Conservation (phyloP, 2,888 invertebrate species). For the Drosophila kokeensis region DNA sequence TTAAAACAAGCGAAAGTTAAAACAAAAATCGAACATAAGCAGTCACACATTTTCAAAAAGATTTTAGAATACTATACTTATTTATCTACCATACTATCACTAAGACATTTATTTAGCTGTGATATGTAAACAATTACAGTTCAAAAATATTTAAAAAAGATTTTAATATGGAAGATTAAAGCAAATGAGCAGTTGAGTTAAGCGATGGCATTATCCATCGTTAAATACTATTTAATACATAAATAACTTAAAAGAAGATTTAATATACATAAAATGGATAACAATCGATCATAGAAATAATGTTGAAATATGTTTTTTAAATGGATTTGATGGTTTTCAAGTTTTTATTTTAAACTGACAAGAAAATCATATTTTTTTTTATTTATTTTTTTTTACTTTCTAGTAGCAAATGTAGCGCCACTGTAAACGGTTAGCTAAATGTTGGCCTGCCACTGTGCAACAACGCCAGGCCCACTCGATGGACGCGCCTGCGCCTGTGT, state of each 20-base stretch:
- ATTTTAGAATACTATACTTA: neutral
- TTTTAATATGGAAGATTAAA: neutral
- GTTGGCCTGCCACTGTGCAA: conserved; percentile 43
- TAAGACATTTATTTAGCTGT: neutral
- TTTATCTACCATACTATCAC: neutral
- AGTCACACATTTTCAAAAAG: neutral
- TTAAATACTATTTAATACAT: neutral
- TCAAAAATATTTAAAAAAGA: neutral
- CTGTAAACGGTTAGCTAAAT: neutral
- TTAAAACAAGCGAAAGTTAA: neutral
- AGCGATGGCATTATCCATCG: neutral
- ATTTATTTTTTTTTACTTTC: neutral
- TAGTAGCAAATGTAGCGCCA: neutral
- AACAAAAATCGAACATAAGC: neutral
- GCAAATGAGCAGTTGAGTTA: neutral
- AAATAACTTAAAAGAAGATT: neutral
- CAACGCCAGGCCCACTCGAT: conserved; percentile 32
- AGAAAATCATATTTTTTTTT: neutral
- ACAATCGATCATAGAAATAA: neutral
- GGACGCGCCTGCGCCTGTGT: conserved; percentile 29
- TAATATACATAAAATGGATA: neutral
- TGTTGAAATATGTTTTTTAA: neutral
- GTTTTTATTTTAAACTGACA: neutral
- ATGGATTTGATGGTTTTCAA: neutral
- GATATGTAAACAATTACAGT: neutral